Conservation (phyloP, 2,113 vertebrate genomes). For the Colaptes auratus region DNA sequence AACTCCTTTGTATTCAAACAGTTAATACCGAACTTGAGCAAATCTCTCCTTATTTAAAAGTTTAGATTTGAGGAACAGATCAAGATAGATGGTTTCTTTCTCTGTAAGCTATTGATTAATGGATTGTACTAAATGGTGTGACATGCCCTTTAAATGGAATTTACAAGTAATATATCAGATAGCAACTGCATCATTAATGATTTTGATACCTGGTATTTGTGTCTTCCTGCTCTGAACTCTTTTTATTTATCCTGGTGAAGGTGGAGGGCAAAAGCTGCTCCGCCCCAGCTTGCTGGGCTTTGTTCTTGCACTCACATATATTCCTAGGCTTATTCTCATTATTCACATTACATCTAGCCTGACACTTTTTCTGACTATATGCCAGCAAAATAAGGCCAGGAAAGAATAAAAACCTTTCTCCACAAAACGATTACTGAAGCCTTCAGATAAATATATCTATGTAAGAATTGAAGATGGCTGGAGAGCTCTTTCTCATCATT, state of each 20-base stretch:
- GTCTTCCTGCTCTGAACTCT: constrained; percentile 24
- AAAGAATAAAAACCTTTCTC: neutral
- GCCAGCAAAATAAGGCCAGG: neutral
- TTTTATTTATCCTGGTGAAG: constrained; percentile 45
- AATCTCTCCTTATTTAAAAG: constrained; percentile 41
- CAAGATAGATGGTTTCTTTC: constrained; percentile 44
- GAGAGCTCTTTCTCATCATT: neutral
- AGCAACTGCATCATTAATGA: constrained; percentile 43
- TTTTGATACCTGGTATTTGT: constrained; percentile 53
- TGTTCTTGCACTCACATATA: neutral
- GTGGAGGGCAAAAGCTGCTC: constrained; percentile 3
- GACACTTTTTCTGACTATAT: constrained; percentile 7
- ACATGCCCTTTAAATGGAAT: constrained; percentile 62
- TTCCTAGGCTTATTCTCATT: constrained; percentile 8
- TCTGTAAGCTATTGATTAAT: constrained; percentile 51
- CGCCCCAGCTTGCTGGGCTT: neutral
- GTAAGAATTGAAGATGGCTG: neutral
- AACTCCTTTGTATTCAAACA: neutral
- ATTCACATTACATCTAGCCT: neutral
- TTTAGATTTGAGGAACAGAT: constrained; percentile 41
- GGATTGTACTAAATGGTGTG: constrained; percentile 53
- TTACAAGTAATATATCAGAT: constrained; percentile 58
- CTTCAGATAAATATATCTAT: neutral
- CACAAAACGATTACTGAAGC: neutral
- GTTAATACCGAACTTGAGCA: constrained; percentile 27